Base-by-base conservation (phyloP, 2,797 vertebrate genomes). In the Onychomys torridus region DNA sequence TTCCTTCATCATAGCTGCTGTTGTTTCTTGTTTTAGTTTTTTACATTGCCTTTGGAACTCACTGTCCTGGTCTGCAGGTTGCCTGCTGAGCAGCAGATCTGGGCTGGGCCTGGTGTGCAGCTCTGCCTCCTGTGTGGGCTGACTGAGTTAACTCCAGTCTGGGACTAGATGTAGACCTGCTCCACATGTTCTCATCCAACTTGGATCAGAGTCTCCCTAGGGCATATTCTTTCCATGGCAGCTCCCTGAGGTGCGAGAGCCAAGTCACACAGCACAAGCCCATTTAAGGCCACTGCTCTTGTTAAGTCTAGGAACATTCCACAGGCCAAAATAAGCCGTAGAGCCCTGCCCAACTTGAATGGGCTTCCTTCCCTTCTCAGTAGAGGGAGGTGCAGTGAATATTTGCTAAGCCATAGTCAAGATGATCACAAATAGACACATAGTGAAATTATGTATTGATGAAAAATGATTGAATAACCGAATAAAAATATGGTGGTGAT, bases 381-480 rank as follows among this genome's bases (percentile, higher is more conserved):
- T 55, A 11, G 55, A 46, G n/a, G 1, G 29, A 63, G 43, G 34
- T 5, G 2, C 61, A 69, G 83, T 4, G 59, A 49, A 14, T 83
- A 65, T 65, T 77, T 77, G 88, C 81, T 69, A 59, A 67, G 14
- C 16, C 32, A 17, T 61, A 76, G 49, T 78, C 37, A 71, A 57
- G 49, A 69, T 2, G 63, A 25, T 69, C 52, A 29, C 59, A 69
- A 73, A 76, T 34, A 76, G 34, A 29, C 2, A 43, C 37, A 57
- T 43, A 77, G n/a, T 59, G 37, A 82, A 94, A 89, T 61, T 90
- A 43, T 55, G 37, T 40, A 73, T 40, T 91, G 37, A 87, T 77
- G 61, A 87, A 85, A 91, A 85, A 12, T 83, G 77, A 67, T 52
- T 34, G 46, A 90, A 94, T 49, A 82, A 90, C 59, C n/a, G 63